phyloP scores from a whole-genome alignment of 2,113 vertebrate genomes.

The Cavia aperea region DNA sequence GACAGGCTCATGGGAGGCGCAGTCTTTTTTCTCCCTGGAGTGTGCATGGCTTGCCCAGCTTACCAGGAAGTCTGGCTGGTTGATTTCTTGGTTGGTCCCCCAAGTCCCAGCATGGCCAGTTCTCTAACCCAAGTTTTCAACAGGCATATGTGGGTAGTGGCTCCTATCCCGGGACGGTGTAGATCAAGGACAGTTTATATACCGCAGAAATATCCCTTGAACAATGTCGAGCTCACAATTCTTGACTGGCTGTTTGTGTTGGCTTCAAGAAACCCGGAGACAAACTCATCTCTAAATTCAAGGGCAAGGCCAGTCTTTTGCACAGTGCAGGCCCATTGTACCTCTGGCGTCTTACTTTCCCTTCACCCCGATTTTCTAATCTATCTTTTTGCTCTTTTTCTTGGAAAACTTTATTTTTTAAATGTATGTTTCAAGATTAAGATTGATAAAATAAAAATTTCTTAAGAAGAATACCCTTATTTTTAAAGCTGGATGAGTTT shows the following conservation, averaged over 20 bases:
- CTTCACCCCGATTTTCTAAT: constrained; percentile 6
- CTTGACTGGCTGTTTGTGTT: constrained; percentile 12
- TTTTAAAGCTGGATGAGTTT: constrained; percentile 28
- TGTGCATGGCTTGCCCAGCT: too few species aligned
- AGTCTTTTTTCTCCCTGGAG: too few species aligned
- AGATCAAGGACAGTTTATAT: neutral
- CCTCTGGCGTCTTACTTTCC: neutral
- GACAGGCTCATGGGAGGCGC: too few species aligned
- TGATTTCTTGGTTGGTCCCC: too few species aligned
- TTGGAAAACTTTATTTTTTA: constrained; percentile 10
- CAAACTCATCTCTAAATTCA: constrained; percentile 2
- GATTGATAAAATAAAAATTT: neutral
- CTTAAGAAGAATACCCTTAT: neutral
- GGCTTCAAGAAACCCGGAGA: neutral
- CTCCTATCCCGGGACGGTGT: neutral
- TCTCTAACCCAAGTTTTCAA: neutral
- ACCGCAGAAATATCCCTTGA: neutral
- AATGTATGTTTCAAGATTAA: neutral
- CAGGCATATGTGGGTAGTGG: neutral
- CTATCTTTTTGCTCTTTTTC: neutral
- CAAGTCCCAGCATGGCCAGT: too few species aligned
- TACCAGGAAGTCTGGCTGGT: too few species aligned
- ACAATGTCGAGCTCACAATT: neutral
- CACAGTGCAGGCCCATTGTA: neutral
- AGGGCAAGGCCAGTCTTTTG: neutral